phyloP scores from a whole-genome alignment of 2,797 vertebrate species.

The Dicrostonyx torquatus region DNA sequence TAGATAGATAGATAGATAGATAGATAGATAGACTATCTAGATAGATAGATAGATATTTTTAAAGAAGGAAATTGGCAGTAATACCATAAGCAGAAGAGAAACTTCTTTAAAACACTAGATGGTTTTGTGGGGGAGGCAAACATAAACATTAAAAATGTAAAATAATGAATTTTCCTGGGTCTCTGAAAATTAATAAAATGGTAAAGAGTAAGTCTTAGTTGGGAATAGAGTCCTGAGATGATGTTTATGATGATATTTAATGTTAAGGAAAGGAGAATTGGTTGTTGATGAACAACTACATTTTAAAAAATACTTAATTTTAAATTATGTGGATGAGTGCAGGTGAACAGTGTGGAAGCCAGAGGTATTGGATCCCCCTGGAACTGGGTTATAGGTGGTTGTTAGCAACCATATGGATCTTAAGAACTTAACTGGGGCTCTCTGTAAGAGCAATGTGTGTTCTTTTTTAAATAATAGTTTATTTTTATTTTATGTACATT shows the following conservation, averaged over 20 bases:
- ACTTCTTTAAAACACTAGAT: conserved; percentile 29
- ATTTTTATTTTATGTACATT: not conserved
- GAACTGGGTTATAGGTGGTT: not conserved
- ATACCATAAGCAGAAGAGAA: not conserved
- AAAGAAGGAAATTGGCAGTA: not conserved
- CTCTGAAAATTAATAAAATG: conserved; percentile 40
- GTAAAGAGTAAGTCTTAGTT: not conserved
- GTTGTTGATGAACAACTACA: not conserved
- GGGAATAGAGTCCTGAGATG: not conserved
- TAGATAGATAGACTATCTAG: too few relatives aligned
- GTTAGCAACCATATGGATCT: not conserved
- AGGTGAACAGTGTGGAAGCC: not conserved
- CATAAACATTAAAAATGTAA: not conserved
- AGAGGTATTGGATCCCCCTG: not conserved
- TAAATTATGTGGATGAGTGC: not conserved
- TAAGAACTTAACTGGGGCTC: not conserved
- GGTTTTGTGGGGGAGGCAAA: conserved; percentile 3
- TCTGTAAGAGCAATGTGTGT: not conserved
- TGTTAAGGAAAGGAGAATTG: not conserved
- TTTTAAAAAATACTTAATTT: not conserved
- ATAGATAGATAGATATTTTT: not conserved
- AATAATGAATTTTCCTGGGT: conserved; percentile 18
- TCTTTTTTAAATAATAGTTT: not conserved
- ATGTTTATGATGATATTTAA: not conserved
- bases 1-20: too few relatives aligned